A percentile compares a stretch with the other conserved stretches of the same genome.
These are phyloP conservation scores for Ceraclea dissimilis DNA, from an alignment of 2,888 invertebrate genomes.

Conservation along the genomic window DNA sequence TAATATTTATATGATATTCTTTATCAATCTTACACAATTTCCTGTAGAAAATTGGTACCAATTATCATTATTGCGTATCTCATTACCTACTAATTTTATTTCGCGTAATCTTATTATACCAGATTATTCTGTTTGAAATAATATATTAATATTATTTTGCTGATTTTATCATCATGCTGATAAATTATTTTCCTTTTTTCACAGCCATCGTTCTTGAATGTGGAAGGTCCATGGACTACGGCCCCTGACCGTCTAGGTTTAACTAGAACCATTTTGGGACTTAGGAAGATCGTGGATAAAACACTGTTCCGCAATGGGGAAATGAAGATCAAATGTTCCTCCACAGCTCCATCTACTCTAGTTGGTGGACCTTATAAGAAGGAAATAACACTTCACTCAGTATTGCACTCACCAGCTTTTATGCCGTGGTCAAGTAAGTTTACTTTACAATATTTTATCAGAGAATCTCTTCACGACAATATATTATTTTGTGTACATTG, in stretches of 20 bases:
- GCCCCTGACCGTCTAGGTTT: conserved; percentile 1
- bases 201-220: conserved; percentile 9
- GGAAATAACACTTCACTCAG: background rate
- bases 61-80: no score
- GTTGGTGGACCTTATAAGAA: background rate
- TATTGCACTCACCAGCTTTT: conserved; percentile 1
- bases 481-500: no score
- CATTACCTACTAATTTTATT: no score
- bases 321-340: background rate
- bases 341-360: background rate
- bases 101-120: no score
- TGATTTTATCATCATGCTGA: no score
- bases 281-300: conserved; percentile 4
- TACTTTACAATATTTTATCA: no score
- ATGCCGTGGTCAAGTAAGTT: background rate
- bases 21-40: no score
- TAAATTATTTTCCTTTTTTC: background rate
- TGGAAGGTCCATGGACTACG: conserved; percentile 7
- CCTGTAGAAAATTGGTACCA: no score
- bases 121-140: no score
- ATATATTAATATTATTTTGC: no score
- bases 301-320: background rate
- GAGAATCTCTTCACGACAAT: no score
- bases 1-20: no score
- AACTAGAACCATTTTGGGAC: background rate